These are phyloP conservation scores for Dendrocincla fuliginosa DNA, from an alignment of 2,797 vertebrate species.

Conservation along the genomic window DNA sequence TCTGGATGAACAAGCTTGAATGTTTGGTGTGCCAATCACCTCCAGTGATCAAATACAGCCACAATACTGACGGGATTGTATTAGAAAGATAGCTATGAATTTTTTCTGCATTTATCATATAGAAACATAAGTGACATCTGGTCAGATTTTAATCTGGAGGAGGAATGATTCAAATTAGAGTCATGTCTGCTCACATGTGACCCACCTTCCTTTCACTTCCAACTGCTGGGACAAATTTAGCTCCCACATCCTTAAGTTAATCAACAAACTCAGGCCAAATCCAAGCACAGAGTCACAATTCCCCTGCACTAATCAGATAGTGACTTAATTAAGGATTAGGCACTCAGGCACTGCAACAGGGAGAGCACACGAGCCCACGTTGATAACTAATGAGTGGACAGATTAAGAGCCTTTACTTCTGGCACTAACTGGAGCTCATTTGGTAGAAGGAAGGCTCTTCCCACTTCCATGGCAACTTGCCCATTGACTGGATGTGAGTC, in stretches of 20 bases:
- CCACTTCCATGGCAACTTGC: conserved; percentile 50
- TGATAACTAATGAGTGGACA: conserved; percentile 5
- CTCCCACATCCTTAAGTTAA: neutral
- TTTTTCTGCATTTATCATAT: neutral
- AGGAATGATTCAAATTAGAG: neutral
- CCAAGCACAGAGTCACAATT: neutral
- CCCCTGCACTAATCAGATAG: neutral
- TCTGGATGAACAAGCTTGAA: neutral
- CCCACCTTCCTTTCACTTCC: neutral
- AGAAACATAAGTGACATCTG: neutral
- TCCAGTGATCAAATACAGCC: neutral
- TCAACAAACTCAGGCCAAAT: neutral
- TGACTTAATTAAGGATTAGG: conserved; percentile 5
- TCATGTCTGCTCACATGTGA: neutral
- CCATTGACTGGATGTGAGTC: conserved; percentile 63
- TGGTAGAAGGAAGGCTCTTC: conserved; percentile 30
- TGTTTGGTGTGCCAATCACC: neutral
- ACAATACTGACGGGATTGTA: neutral
- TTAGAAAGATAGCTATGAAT: neutral
- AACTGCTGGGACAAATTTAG: neutral
- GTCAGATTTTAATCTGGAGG: neutral
- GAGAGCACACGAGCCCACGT: neutral
- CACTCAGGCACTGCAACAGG: neutral
- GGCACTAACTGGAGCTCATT: conserved; percentile 7
- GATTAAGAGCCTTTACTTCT: neutral